Base-by-base conservation (phyloP, 2,888 invertebrate species). In the Myopa testacea region DNA sequence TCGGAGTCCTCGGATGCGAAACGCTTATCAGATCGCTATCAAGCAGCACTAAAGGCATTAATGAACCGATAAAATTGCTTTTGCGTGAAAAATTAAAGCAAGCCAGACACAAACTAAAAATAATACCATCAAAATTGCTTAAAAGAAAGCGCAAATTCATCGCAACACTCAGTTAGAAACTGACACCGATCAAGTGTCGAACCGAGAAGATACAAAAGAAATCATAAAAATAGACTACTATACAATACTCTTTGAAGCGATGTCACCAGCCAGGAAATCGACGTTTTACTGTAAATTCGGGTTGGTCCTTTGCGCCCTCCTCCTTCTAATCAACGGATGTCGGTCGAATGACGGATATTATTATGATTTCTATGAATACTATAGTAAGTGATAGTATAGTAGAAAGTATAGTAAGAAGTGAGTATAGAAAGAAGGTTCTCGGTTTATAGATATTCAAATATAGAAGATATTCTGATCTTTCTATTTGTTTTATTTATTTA, bases 381-480 rank as follows among this genome's bases (percentile, higher is more conserved):
- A n/a, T 76, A 83, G 88, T 88, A 86, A 84, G 88, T 88, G 77
- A 85, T 16, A 85, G 26, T 26, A 26, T 26, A n/a, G n/a, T n/a
- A n/a, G n/a, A n/a, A n/a, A n/a, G n/a, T n/a, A n/a, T n/a, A 26
- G 26, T 26, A 26, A 26, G 2, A 26, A 26, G 26, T 26, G 26
- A 26, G 26, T 26, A 26, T 26, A 26, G 26, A 26, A 26, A 26
- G 26, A 12, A 16, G n/a, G 37, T 60, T 10, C 26, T 74, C 26
- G 1, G 2, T 26, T 26, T 26, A 26, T 26, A 26, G 26, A 26
- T 26, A 26, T n/a, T n/a, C n/a, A n/a, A n/a, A n/a, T n/a, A n/a
- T n/a, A n/a, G n/a, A n/a, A n/a, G n/a, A 26, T 26, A 26, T 26
- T 26, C 26, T 26, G 26, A 26, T 26, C 26, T 26, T 26, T 26